A percentile compares a stretch with the other conserved stretches of the same genome.
Evolutionary conservation across 1,140 invertebrate species (phyloP).

Genomic region (Trachymyrmex cornetzi): DNA sequence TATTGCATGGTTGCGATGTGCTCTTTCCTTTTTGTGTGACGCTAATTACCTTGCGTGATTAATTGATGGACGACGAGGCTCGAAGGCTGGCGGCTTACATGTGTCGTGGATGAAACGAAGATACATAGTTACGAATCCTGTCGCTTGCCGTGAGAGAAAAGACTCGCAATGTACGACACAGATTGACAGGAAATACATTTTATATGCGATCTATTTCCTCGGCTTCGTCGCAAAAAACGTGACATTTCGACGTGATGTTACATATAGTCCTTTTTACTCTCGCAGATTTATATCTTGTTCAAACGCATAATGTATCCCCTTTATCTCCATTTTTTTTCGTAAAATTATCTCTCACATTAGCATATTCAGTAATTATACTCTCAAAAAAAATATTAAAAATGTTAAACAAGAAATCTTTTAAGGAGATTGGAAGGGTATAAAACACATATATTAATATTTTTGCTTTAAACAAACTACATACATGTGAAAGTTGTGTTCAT

Average conservation of each 20-base stretch:
- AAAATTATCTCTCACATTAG: neutral
- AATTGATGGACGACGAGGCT: conserved; percentile 61
- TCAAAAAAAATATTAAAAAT: too few species aligned
- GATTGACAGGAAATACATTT: conserved; percentile 49
- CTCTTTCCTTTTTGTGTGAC: conserved; percentile 52
- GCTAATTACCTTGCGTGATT: conserved; percentile 69
- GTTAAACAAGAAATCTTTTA: too few species aligned
- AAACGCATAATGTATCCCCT: neutral
- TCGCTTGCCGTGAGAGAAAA: neutral
- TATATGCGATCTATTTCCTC: conserved; percentile 12
- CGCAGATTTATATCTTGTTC: conserved; percentile 47
- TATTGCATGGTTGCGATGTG: conserved; percentile 37
- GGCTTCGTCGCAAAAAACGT: conserved; percentile 29
- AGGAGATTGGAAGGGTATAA: too few species aligned
- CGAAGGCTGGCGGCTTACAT: conserved; percentile 26
- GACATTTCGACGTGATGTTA: conserved; percentile 48
- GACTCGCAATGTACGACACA: neutral
- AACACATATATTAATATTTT: too few species aligned
- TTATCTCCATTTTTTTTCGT: conserved; percentile 23
- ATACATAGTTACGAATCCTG: neutral
- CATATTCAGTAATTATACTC: neutral
- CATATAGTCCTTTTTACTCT: conserved; percentile 15
- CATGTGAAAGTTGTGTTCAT: too few species aligned
- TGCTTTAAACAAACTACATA: too few species aligned
- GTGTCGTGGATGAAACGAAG: neutral